A percentile compares a stretch with the other conserved stretches of the same genome.
Conservation (phyloP, 2,888 invertebrate species). For the Ctena decussata region DNA sequence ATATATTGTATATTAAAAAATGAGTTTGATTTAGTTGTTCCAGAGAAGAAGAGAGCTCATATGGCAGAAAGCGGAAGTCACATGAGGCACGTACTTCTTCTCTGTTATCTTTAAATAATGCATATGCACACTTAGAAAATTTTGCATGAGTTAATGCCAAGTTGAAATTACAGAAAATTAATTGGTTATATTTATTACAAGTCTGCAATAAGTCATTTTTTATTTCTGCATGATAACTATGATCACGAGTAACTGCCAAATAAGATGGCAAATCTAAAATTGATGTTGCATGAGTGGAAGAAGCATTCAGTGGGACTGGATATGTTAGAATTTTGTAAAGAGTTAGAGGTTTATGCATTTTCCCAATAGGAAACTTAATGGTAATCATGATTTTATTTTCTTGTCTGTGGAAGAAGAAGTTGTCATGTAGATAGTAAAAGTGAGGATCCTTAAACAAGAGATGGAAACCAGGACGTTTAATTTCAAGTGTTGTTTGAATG, state of each 20-base stretch:
- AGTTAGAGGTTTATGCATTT: neutral
- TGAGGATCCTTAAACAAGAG: neutral
- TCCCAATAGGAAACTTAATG: neutral
- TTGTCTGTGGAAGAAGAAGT: neutral
- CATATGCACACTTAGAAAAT: neutral
- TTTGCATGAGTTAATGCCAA: neutral
- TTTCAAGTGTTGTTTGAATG: neutral
- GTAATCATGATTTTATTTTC: neutral
- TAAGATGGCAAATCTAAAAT: neutral
- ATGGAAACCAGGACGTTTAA: neutral
- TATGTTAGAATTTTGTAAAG: neutral
- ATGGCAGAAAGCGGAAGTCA: constrained; percentile 17
- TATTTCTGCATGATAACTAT: neutral
- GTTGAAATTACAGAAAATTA: neutral
- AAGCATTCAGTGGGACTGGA: neutral
- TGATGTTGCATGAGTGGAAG: neutral
- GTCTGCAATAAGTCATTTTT: neutral
- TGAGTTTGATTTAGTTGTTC: constrained; percentile 8
- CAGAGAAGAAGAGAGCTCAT: neutral
- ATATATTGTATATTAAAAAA: constrained; percentile 27
- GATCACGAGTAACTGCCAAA: neutral
- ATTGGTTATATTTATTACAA: neutral
- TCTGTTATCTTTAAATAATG: neutral
- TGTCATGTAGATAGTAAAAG: constrained; percentile 8
- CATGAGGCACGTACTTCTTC: neutral